Base-by-base conservation (phyloP, 2,888 invertebrate genomes). In the Drosophila neonasuta region DNA sequence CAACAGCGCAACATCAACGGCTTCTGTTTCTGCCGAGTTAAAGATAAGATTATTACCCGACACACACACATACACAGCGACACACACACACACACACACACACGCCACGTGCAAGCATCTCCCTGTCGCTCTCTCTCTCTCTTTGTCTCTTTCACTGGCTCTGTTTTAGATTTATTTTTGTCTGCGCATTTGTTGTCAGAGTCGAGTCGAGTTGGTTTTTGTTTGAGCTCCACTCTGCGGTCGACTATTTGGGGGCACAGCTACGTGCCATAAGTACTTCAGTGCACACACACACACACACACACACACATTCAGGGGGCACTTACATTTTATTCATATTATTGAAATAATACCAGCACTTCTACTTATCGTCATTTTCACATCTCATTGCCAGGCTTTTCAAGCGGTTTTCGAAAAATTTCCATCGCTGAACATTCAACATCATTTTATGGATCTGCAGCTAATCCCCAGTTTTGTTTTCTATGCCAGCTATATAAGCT, bases 1-100 rank as follows among this genome's bases (percentile, higher is more conserved):
- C 48, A 64, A 39, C 46, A 44, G 36, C 49, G 45, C 57, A 11
- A 36, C 62, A 45, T 50, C 71, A 68, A 64, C 60, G 70, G 73
- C 73, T 73, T 73, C 73, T 73, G 73, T 74, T 73, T 70, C 74
- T 74, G 73, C 67, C 67, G 74, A 74, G 73, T 74, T 74, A 71
- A 74, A 74, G 84, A 76, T 83, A 80, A 83, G 80, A 80, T 80
- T 80, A 80, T 80, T 76, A 80, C 78, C 79, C 76, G 32, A 59
- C 80, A 66, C 68, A 71, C 56, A 68, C 67, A 46, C 56, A 56
- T 41, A 44, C 49, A 36, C 54, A 32, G 20, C 20, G 20, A 20
- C 52, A 50, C 29, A 15, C 15, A 15, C 15, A 15, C 2, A 30
- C 29, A 11, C 17, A 39, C 32, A 13, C 15, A 49, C 32, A 41